phyloP scores from a whole-genome alignment of 2,113 vertebrate species.

The Rhineura floridana region DNA sequence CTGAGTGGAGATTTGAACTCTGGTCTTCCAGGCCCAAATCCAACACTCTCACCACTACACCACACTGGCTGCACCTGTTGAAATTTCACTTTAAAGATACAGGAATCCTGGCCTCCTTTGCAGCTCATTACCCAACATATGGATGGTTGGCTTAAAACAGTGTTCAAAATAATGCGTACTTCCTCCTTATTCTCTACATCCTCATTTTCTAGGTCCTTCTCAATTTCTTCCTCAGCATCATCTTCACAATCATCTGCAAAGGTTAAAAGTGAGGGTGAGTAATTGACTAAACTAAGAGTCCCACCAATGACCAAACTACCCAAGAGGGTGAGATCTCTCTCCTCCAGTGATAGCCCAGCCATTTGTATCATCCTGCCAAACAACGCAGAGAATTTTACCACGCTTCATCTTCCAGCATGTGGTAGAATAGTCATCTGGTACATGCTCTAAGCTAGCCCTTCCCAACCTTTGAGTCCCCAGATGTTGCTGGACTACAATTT shows the following conservation, averaged over 20 bases:
- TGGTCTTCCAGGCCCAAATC: too few relatives aligned
- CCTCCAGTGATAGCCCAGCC: background rate
- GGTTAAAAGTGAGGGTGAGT: background rate
- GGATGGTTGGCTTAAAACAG: background rate
- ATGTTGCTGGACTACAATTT: too few relatives aligned
- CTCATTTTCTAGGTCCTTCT: constrained; percentile 71
- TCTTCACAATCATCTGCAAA: constrained; percentile 76
- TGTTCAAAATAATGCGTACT: constrained; percentile 69
- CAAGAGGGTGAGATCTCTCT: background rate
- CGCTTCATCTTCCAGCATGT: background rate
- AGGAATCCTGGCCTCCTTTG: background rate
- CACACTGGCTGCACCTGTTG: background rate
- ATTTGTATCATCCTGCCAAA: background rate
- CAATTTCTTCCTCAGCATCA: constrained; percentile 76
- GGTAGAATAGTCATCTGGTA: background rate
- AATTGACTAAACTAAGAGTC: background rate
- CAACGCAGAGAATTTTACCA: background rate
- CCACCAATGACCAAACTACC: background rate
- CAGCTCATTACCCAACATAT: background rate
- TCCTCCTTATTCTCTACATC: constrained; percentile 75
- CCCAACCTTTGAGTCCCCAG: too few relatives aligned
- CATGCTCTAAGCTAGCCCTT: too few relatives aligned
- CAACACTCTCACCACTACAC: background rate
- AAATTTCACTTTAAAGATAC: background rate
- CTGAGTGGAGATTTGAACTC: too few relatives aligned